Conservation (phyloP, 2,113 vertebrate genomes). For the Telmatochromis brichardi region DNA sequence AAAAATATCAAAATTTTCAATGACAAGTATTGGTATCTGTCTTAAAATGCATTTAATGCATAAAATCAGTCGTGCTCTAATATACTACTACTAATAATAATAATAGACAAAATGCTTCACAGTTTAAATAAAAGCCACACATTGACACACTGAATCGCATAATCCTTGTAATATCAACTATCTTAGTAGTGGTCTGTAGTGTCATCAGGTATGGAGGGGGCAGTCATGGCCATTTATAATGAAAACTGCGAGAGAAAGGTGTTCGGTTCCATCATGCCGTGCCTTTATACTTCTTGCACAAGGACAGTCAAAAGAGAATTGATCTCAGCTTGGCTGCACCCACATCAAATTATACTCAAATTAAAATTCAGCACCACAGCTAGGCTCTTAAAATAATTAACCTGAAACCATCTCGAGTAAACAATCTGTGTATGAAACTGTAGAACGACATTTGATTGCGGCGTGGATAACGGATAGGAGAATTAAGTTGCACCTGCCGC, state of each 20-base stretch:
- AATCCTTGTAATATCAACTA: not conserved
- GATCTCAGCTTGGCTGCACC: not conserved
- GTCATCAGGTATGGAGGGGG: not conserved
- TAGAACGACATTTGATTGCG: not conserved
- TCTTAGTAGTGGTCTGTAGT: not conserved
- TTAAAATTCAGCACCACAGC: not conserved
- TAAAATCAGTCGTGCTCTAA: accelerated
- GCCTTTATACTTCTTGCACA: not conserved
- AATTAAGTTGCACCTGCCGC: not conserved
- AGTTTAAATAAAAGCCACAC: not conserved
- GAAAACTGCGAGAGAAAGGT: not conserved
- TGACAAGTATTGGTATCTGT: not conserved
- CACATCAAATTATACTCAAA: not conserved
- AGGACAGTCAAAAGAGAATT: not conserved
- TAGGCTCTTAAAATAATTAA: slow-evolving; percentile 14
- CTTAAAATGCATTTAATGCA: not conserved
- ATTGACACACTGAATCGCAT: not conserved
- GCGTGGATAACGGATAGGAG: not conserved
- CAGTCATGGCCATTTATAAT: not conserved
- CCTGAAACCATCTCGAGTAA: not conserved
- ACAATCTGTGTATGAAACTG: slow-evolving; percentile 16
- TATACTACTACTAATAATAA: accelerated
- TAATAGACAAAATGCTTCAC: not conserved
- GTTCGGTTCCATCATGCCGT: not conserved
- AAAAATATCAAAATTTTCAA: not conserved